Base-by-base conservation (phyloP, 2,113 vertebrate species). In the Apodemus speciosus region DNA sequence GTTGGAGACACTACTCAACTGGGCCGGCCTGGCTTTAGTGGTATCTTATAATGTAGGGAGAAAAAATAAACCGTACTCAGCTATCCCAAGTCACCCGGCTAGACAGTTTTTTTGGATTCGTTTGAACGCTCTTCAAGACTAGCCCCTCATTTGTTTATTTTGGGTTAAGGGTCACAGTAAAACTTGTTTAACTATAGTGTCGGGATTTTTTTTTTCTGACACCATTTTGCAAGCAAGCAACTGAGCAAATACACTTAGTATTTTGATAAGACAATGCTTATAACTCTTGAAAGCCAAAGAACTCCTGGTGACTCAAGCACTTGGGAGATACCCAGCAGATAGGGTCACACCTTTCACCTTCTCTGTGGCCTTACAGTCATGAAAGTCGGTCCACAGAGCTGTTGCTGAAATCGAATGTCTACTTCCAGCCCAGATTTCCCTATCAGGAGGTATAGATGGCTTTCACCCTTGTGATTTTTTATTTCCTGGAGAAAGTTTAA, bases 211-310 rank as follows among this genome's bases (percentile, higher is more conserved):
- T 83, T 68, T 72, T 27, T 73, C 40, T 38, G 66, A 71, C 69
- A 71, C 69, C n/a, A 38, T 84, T 85, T 23, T 91, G 53, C 46
- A 89, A 80, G 81, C 58, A 88, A 91, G 60, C 53, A 80, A 84
- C 58, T 92, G 75, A 93, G 77, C 53, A 93, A 88, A 94, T 40
- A 49, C 5, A 60, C 60, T 15, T 23, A 87, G 14, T 93, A 81
- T 92, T 96, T 93, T 91, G 89, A 64, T 85, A 92, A 95, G 80
- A 20, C 38, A 32, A 32, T 30, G 46, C 76, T 90, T 25, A 0
- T 64, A 58, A 89, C 88, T 94, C 90, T 89, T n/a, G 76, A 58
- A 89, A 94, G 81, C 40, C 71, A 80, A 76, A 81, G 87, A 94
- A 91, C 77, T 91, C 79, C 40, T n/a, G n/a, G 73, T 93, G 90